phyloP scores from a whole-genome alignment of 2,797 vertebrate genomes.

The Gymnothorax reevesii region DNA sequence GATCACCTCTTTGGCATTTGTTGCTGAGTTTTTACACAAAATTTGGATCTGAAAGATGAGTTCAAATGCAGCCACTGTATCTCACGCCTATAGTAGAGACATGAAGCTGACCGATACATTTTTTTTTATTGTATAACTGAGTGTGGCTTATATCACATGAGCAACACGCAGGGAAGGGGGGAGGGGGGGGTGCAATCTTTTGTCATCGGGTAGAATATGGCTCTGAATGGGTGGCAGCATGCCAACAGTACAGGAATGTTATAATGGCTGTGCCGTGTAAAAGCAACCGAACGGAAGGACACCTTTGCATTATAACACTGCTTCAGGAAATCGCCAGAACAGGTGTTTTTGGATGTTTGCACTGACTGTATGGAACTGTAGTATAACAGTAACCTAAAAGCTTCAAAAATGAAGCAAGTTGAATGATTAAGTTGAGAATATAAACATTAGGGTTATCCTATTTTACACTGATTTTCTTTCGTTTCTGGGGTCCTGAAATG shows the following conservation, averaged over 20 bases:
- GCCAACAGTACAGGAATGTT: slow-evolving; percentile 3
- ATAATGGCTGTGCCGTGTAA: not conserved
- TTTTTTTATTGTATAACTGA: not conserved
- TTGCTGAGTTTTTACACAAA: not conserved
- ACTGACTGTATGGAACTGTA: not conserved
- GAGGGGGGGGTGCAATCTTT: not conserved
- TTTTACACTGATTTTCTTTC: too few relatives aligned
- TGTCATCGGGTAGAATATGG: slow-evolving; percentile 10
- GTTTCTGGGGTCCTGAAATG: not conserved
- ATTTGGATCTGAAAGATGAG: not conserved
- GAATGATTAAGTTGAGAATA: not conserved
- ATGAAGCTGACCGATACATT: not conserved
- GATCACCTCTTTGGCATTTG: not conserved
- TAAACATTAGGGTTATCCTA: not conserved
- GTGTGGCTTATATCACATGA: not conserved
- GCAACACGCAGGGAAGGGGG: not conserved
- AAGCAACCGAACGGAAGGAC: not conserved
- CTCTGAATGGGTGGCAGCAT: not conserved
- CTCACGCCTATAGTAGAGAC: not conserved
- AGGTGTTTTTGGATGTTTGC: not conserved
- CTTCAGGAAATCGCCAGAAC: not conserved
- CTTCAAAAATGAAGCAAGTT: not conserved
- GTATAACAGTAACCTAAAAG: not conserved
- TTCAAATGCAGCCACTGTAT: not conserved
- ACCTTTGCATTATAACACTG: not conserved